A percentile compares a stretch with the other conserved stretches of the same genome.
phyloP scores from a whole-genome alignment of 2,797 vertebrate species.

The Pseudopleuronectes americanus region DNA sequence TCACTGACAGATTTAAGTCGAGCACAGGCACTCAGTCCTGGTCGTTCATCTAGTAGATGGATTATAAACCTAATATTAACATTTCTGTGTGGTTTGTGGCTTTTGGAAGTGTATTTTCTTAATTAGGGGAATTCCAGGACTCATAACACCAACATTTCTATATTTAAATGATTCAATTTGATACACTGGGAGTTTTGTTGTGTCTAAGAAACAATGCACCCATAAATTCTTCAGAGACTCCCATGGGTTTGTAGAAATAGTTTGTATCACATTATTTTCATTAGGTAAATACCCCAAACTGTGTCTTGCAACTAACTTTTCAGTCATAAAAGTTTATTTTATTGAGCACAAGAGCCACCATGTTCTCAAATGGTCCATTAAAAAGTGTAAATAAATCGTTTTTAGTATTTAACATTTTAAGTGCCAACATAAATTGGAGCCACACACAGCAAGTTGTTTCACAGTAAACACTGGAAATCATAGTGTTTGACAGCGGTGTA shows the following conservation, averaged over 20 bases:
- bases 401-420: conserved; percentile 56
- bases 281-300: conserved; percentile 51
- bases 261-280: conserved; percentile 50
- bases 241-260: conserved; percentile 27
- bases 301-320: conserved; percentile 49
- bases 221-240: conserved; percentile 28
- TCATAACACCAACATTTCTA: conserved; percentile 11
- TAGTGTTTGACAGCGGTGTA: conserved; percentile 66
- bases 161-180: conserved; percentile 8
- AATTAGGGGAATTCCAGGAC: conserved; percentile 25
- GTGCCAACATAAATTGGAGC: conserved; percentile 56
- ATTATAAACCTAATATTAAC: conserved; percentile 51
- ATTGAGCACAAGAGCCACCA: conserved; percentile 58
- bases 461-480: conserved; percentile 53
- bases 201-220: conserved; percentile 36
- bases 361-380: conserved; percentile 64
- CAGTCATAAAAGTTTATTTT: conserved; percentile 62
- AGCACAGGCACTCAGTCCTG: conserved; percentile 31
- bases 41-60: conserved; percentile 39
- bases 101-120: conserved; percentile 11
- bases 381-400: conserved; percentile 73
- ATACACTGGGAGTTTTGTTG: conserved; percentile 20
- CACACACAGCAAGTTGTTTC: conserved; percentile 50
- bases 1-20: conserved; percentile 65
- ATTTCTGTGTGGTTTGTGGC: conserved; percentile 44